Evolutionary conservation across 2,888 invertebrate species (phyloP), one percentile per base, ranked within the genome.

Genomic region (Agonum fuliginosum): DNA sequence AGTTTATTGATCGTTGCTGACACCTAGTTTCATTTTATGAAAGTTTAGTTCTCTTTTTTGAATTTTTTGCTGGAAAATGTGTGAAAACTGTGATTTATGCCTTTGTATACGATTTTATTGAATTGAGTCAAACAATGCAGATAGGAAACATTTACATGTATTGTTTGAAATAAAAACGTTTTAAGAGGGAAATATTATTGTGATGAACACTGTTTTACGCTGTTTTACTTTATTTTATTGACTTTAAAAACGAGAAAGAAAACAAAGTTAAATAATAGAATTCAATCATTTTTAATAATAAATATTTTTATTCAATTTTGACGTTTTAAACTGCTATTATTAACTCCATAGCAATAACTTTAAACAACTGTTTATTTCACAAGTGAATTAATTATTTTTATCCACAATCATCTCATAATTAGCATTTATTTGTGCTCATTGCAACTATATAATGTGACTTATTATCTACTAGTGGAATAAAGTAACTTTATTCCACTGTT

Each of bases 81-180:
- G 54, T 54, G 54, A 54, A 54, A 54, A 54, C 54, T 62, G 58
- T 62, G 58, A 62, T 62, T 62, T 62, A 62, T 62, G 30, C 58
- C 14, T 62, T 62, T 62, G 58, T 62, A 30, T 30, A 30, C 27
- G 8, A 62, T 62, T 62, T 62, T 62, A 62, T 62, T 62, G 58
- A 62, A 62, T 62, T 62, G 58, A 27, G 6, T 62, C 30, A 14
- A 30, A 62, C 58, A 62, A 62, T 62, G 17, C 30, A 62, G 54
- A 54, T 54, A 54, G 54, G 54, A 54, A 22, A 54, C 54, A 54
- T 54, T 54, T 54, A 54, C 54, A 54, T 54, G 54, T 54, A 22
- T 62, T 62, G 58, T 62, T 30, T 14, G 22, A 30, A 34, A 62
- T 62, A 62, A 62, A 62, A 30, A 30, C 58, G 17, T 62, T 62